phyloP scores from a whole-genome alignment of 2,113 vertebrate genomes.

The Ceratotherium simum region DNA sequence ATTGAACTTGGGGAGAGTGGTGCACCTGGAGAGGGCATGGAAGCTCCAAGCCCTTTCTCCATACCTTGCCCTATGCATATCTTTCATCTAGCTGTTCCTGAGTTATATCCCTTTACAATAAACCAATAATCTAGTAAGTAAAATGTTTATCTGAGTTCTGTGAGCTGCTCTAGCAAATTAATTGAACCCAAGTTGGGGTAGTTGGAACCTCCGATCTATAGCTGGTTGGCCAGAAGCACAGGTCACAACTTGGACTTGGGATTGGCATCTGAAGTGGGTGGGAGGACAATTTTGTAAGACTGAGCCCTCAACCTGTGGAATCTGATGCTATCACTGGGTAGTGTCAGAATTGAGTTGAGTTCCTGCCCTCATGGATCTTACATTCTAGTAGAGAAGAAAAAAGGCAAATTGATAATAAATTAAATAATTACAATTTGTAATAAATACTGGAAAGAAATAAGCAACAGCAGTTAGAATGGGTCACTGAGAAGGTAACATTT shows the following conservation, averaged over 20 bases:
- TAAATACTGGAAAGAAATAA: constrained; percentile 7
- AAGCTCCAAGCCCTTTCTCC: not conserved
- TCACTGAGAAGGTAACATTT: not conserved
- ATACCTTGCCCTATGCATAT: not conserved
- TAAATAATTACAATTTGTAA: not conserved
- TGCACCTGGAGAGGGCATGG: too few species aligned
- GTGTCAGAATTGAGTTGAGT: not conserved
- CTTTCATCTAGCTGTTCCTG: not conserved
- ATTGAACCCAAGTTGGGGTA: not conserved
- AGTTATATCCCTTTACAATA: not conserved
- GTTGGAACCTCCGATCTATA: not conserved
- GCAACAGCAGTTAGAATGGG: not conserved
- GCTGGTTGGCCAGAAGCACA: not conserved
- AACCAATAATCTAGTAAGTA: not conserved
- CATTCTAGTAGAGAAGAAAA: not conserved
- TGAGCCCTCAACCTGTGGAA: not conserved
- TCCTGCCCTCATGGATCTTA: not conserved
- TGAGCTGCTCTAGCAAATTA: not conserved
- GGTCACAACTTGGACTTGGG: not conserved
- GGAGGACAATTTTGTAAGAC: not conserved
- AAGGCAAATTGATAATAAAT: not conserved
- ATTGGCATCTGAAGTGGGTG: not conserved
- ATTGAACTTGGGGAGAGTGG: too few species aligned
- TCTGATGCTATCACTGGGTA: not conserved
- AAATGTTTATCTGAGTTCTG: not conserved